These are phyloP conservation scores for Rhabditophanes sp. DNA, from an alignment of 2,888 invertebrate species.

Conservation along the genomic window DNA sequence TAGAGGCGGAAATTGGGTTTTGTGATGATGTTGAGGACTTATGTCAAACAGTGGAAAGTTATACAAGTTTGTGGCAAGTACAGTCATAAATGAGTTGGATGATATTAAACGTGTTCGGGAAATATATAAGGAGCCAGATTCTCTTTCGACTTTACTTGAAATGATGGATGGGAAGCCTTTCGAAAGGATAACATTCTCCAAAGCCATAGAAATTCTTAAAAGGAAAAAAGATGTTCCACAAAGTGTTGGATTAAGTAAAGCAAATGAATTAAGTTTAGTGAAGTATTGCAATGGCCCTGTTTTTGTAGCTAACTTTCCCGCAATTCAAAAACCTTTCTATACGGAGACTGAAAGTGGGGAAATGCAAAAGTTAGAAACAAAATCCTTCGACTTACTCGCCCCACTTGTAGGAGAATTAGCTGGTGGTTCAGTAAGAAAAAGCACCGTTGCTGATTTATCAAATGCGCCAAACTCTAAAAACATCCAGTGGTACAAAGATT, in stretches of 20 bases:
- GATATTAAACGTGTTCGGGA: too few species aligned
- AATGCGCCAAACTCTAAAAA: too few species aligned
- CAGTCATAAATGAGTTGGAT: conserved; percentile 3
- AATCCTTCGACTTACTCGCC: conserved; percentile 64
- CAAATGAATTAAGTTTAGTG: conserved; percentile 24
- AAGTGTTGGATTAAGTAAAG: conserved; percentile 18
- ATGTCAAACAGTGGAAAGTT: conserved; percentile 2
- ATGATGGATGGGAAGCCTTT: conserved; percentile 13
- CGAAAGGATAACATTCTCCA: conserved; percentile 20
- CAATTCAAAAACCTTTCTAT: conserved; percentile 79
- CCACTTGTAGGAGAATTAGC: conserved; percentile 80
- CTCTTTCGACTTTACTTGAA: conserved; percentile 1
- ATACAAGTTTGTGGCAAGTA: background rate
- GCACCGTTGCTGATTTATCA: conserved; percentile 10
- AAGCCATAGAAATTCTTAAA: conserved; percentile 19
- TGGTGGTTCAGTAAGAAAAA: conserved; percentile 71
- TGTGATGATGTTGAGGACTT: conserved; percentile 14
- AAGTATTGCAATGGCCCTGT: conserved; percentile 55
- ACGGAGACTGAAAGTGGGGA: conserved; percentile 50
- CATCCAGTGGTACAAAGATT: conserved; percentile 34
- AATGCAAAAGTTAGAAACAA: conserved; percentile 36
- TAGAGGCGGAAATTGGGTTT: conserved; percentile 55
- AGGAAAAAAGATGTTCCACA: conserved; percentile 8
- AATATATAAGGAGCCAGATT: conserved; percentile 11
- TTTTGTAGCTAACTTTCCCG: conserved; percentile 78